Evolutionary conservation across 2,113 vertebrate genomes (phyloP).

Genomic region (Phalacrocorax aristotelis): DNA sequence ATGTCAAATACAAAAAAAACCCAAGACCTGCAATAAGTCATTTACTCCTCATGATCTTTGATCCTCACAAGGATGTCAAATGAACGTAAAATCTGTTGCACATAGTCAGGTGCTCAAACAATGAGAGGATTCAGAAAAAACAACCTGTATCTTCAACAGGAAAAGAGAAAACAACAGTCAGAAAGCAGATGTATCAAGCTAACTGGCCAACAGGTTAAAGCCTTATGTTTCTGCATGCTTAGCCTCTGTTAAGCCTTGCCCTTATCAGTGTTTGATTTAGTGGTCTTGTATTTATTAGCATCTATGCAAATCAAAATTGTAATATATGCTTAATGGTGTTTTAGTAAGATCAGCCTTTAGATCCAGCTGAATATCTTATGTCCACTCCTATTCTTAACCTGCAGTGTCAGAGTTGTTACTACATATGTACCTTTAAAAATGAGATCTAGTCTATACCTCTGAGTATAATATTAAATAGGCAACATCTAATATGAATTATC

Average conservation of each 20-base stretch:
- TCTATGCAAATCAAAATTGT: neutral
- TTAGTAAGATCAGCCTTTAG: neutral
- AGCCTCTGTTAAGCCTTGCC: neutral
- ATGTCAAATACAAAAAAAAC: neutral
- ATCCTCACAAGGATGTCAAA: neutral
- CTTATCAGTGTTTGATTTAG: neutral
- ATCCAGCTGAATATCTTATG: neutral
- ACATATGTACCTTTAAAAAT: neutral
- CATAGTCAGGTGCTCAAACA: neutral
- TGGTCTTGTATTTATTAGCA: neutral
- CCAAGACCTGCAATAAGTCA: neutral
- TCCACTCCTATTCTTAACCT: neutral
- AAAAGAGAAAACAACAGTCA: neutral
- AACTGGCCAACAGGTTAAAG: neutral
- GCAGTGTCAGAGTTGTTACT: neutral
- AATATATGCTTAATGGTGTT: neutral
- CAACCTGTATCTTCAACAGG: neutral
- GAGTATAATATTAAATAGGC: neutral
- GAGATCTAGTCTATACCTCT: neutral
- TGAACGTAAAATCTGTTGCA: neutral
- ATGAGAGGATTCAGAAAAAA: neutral
- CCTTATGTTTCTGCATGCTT: neutral
- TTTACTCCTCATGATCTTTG: neutral
- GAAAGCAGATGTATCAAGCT: neutral
- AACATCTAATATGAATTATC: neutral